Conservation (phyloP, 2,888 invertebrate genomes). For the Oscheius sp. region DNA sequence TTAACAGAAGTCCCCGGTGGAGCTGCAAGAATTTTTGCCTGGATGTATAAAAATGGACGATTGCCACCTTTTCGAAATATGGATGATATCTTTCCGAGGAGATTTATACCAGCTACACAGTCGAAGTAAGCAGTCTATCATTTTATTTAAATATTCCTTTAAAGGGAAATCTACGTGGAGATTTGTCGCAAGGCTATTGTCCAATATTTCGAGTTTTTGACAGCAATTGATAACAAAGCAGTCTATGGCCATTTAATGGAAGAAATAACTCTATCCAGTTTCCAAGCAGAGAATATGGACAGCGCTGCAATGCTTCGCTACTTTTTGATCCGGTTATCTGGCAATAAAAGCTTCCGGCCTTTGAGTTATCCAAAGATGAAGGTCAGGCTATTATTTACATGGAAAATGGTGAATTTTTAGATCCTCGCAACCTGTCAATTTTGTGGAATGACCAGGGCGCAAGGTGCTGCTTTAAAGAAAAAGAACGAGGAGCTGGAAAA, state of each 20-base stretch:
- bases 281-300: background rate
- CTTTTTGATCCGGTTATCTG: background rate
- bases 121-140: background rate
- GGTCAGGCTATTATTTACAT: no score
- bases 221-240: background rate
- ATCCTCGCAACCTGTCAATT: background rate
- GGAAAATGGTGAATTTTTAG: background rate
- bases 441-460: background rate
- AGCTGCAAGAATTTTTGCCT: background rate
- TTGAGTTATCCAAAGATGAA: background rate
- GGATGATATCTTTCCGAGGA: background rate
- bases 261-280: background rate
- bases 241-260: background rate
- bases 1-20: conserved; percentile 12
- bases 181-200: background rate
- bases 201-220: background rate
- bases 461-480: background rate
- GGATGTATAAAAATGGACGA: background rate
- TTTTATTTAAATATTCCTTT: background rate
- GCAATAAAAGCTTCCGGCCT: background rate
- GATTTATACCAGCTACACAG: background rate
- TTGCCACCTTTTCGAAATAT: background rate
- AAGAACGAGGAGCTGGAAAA: conserved; percentile 9
- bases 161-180: background rate
- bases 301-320: background rate